phyloP scores from a whole-genome alignment of 2,113 vertebrate genomes.

The Thinocorus orbignyianus region DNA sequence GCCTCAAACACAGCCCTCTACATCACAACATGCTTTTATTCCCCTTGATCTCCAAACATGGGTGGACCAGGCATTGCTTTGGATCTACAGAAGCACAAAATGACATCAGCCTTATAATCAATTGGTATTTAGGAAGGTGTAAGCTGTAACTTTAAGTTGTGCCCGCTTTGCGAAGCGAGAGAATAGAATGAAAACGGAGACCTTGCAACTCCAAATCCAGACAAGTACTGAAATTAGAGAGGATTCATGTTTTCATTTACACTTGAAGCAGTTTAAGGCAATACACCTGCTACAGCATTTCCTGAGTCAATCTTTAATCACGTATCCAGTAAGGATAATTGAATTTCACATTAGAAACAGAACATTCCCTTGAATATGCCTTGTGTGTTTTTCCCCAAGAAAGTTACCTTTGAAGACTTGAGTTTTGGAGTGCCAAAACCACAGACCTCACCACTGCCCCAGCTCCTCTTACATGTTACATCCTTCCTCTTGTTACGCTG shows the following conservation, averaged over 20 bases:
- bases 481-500: background rate
- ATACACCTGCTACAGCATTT: background rate
- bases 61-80: background rate
- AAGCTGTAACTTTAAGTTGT: background rate
- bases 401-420: background rate
- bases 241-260: background rate
- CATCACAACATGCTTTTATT: background rate
- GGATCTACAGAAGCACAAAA: background rate
- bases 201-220: background rate
- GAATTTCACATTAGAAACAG: background rate
- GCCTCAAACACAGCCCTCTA: background rate
- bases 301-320: background rate
- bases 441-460: background rate
- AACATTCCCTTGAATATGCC: background rate
- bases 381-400: background rate
- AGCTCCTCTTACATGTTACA: accelerated
- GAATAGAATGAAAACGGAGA: background rate
- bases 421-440: background rate
- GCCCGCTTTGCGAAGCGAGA: background rate
- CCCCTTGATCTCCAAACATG: background rate
- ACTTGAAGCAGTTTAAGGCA: background rate
- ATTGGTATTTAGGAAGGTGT: background rate
- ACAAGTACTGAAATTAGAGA: background rate
- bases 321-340: background rate
- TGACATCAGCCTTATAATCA: background rate